Conservation (phyloP, 2,888 invertebrate genomes). For the Bimastos eiseni region DNA sequence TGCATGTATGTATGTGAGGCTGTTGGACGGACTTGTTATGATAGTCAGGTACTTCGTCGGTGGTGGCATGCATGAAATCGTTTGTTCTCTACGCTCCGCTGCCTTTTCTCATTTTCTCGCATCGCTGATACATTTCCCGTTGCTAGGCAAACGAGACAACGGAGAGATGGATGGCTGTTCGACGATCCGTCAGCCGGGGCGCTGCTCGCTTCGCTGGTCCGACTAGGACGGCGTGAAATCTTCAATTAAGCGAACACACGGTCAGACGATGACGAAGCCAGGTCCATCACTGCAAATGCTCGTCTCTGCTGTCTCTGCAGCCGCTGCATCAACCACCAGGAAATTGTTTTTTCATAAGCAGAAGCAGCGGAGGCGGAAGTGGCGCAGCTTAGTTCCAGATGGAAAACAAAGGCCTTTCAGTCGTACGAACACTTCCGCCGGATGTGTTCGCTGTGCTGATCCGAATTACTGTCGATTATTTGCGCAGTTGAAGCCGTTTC, state of each 20-base stretch:
- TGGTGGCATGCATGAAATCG: neutral
- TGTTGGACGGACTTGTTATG: neutral
- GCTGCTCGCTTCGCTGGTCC: constrained; percentile 19
- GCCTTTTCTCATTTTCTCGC: constrained; percentile 17
- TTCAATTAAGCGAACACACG: constrained; percentile 37
- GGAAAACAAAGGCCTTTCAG: neutral
- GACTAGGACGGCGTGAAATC: constrained; percentile 38
- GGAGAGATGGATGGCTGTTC: neutral
- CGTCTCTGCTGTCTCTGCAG: neutral
- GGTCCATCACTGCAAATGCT: neutral
- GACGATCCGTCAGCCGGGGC: neutral
- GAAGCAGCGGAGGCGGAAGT: neutral
- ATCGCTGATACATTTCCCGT: neutral
- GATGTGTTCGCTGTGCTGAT: neutral
- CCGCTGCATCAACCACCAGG: neutral
- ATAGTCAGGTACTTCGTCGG: neutral
- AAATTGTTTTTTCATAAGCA: neutral
- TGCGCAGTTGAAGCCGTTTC: neutral
- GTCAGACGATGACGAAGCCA: neutral
- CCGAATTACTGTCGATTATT: constrained; percentile 7
- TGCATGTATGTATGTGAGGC: neutral
- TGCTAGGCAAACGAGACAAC: constrained; percentile 10
- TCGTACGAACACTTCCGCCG: neutral
- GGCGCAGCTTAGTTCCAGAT: neutral
- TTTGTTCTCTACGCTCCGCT: neutral